Evolutionary conservation across 1,140 invertebrate genomes (phyloP).

Genomic region (Procambarus virginalis): DNA sequence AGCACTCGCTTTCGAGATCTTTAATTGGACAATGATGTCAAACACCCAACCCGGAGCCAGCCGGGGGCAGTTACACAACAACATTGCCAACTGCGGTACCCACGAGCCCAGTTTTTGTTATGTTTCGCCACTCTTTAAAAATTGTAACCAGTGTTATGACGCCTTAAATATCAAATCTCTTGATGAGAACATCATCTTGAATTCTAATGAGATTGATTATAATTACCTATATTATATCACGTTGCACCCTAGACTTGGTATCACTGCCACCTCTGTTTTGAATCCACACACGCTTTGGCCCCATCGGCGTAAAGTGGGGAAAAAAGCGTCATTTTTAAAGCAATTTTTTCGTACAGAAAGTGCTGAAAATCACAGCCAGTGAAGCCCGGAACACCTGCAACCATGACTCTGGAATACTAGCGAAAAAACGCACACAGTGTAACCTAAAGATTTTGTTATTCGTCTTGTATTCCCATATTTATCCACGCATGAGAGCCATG

Average conservation of each 20-base stretch:
- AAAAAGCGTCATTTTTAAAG: constrained; percentile 1
- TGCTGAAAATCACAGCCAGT: constrained; percentile 26
- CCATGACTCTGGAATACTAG: background rate
- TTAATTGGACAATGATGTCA: constrained; percentile 18
- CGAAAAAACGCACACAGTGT: background rate
- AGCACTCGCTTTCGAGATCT: background rate
- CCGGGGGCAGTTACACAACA: background rate
- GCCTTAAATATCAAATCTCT: too few species aligned
- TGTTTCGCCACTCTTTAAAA: background rate
- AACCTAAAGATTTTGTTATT: constrained; percentile 7
- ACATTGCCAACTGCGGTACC: background rate
- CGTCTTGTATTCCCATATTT: background rate
- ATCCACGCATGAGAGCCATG: background rate
- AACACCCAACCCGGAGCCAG: background rate
- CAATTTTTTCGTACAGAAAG: constrained; percentile 1
- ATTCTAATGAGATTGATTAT: background rate
- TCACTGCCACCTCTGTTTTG: constrained; percentile 21
- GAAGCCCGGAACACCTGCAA: background rate
- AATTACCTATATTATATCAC: background rate
- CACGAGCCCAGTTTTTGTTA: background rate
- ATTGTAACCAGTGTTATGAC: too few species aligned
- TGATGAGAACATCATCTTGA: too few species aligned
- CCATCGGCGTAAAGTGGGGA: constrained; percentile 38
- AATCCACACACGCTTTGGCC: constrained; percentile 18
- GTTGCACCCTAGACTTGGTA: background rate